phyloP scores from a whole-genome alignment of 2,797 vertebrate genomes.

The Clarias fuscus region DNA sequence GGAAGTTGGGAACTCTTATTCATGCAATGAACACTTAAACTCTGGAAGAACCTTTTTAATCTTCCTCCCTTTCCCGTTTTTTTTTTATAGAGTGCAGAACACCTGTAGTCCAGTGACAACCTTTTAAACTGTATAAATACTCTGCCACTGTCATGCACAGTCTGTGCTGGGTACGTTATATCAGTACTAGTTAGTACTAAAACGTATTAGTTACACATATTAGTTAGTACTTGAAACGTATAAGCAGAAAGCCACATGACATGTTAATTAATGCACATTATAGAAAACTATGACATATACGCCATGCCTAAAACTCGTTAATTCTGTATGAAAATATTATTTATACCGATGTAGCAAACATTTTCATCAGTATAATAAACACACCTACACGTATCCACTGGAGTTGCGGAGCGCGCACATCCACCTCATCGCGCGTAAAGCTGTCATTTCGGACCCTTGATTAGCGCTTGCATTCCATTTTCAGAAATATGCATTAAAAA shows the following conservation, averaged over 20 bases:
- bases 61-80: too few species aligned
- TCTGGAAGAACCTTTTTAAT: not conserved
- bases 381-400: not conserved
- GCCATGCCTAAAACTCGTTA: not conserved
- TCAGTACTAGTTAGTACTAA: not conserved
- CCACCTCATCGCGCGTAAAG: not conserved
- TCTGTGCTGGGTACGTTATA: not conserved
- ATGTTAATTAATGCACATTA: not conserved
- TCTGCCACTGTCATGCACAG: not conserved
- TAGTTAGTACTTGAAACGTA: not conserved
- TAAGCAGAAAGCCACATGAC: not conserved
- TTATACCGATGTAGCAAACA: not conserved
- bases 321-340: not conserved
- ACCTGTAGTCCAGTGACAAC: not conserved
- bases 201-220: too few species aligned
- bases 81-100: not conserved
- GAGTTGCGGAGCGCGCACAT: not conserved
- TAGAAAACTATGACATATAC: not conserved
- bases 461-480: not conserved
- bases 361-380: not conserved
- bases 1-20: conserved; percentile 14
- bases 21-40: not conserved
- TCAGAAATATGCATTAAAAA: not conserved
- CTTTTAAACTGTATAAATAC: not conserved
- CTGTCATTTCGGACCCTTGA: not conserved